Conservation (phyloP, 2,113 vertebrate genomes). For the Parus major region DNA sequence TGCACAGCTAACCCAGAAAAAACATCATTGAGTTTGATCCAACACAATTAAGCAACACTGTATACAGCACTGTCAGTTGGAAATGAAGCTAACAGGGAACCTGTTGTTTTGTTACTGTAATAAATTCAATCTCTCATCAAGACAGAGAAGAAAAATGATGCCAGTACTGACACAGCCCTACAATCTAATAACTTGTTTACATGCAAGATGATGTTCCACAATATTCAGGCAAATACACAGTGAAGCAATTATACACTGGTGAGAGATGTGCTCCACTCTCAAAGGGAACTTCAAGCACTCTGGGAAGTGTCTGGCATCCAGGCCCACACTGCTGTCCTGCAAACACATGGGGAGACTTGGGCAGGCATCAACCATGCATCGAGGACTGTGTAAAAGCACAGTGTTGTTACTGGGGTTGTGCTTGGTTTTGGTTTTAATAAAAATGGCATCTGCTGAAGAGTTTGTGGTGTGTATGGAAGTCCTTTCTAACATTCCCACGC, state of each 20-base stretch:
- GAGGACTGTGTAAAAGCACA: background rate
- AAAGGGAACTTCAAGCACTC: background rate
- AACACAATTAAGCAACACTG: background rate
- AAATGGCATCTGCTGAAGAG: background rate
- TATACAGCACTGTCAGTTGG: background rate
- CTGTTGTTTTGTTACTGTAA: background rate
- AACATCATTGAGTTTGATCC: background rate
- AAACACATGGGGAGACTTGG: background rate
- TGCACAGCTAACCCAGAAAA: background rate
- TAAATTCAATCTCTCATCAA: slow-evolving; percentile 33
- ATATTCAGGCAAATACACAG: background rate
- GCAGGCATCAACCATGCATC: background rate
- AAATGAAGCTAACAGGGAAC: background rate
- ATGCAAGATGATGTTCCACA: background rate
- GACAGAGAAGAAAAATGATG: background rate
- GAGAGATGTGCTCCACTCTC: background rate
- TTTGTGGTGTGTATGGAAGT: background rate
- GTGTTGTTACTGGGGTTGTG: background rate
- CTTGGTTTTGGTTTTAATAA: background rate
- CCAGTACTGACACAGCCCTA: background rate
- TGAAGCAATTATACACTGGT: slow-evolving; percentile 19
- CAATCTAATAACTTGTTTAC: slow-evolving; percentile 1
- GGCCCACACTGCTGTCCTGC: background rate
- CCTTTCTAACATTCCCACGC: background rate
- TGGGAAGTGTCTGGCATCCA: background rate